Evolutionary conservation across 1,140 invertebrate genomes (phyloP).

Genomic region (Dinoponera quadriceps): DNA sequence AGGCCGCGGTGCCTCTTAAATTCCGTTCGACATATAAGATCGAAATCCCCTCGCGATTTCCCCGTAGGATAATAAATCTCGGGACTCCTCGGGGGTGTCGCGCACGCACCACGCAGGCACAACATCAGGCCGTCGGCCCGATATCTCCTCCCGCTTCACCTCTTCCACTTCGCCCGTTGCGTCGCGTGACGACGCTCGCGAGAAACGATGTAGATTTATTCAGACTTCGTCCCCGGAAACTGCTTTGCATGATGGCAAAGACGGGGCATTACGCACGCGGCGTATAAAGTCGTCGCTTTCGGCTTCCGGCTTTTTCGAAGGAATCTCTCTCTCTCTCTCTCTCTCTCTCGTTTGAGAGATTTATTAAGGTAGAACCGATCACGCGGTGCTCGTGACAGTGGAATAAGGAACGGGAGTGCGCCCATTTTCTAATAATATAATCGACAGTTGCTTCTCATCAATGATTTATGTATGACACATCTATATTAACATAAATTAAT

Average conservation of each 20-base stretch:
- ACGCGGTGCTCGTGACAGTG: background rate
- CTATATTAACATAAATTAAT: too few relatives aligned
- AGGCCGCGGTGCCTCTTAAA: slow-evolving; percentile 14
- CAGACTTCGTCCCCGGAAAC: slow-evolving; percentile 7
- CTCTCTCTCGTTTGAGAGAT: background rate
- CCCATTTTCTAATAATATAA: too few relatives aligned
- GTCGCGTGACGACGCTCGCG: slow-evolving; percentile 16
- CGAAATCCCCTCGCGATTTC: slow-evolving; percentile 13
- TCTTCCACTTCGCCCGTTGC: background rate
- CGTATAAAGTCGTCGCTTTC: slow-evolving; percentile 23
- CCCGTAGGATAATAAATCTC: slow-evolving; percentile 36
- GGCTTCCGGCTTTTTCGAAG: background rate
- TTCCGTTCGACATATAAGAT: slow-evolving; percentile 19
- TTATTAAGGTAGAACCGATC: background rate
- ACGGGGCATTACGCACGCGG: background rate
- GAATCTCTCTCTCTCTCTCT: too few relatives aligned
- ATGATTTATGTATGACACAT: too few relatives aligned
- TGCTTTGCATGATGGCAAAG: slow-evolving; percentile 20
- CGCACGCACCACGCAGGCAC: background rate
- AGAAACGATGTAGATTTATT: slow-evolving; percentile 44
- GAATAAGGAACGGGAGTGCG: too few relatives aligned
- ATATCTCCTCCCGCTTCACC: background rate
- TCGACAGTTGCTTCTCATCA: too few relatives aligned
- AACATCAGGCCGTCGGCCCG: background rate
- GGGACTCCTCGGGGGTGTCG: background rate